Base-by-base conservation (phyloP, 1,140 invertebrate species). In the Lordiphosa collinella region DNA sequence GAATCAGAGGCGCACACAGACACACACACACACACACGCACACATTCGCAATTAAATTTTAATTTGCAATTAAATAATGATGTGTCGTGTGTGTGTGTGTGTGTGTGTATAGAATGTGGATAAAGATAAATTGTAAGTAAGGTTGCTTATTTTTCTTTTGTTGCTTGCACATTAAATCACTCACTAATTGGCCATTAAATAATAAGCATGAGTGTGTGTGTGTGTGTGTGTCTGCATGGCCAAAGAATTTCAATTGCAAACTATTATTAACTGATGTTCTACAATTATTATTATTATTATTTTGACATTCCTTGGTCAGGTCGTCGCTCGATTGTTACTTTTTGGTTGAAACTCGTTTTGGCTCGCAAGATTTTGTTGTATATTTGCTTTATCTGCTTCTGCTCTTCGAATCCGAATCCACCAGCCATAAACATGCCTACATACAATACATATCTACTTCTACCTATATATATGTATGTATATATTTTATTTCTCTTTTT, bases 141-240 rank as follows among this genome's bases (percentile, higher is more conserved):
- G 3, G 18, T 22, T 22, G 18, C 18, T 22, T 22, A 22, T 22
- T 61, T 12, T 41, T 32, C n/a, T 44, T 25, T 37, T 31, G 12
- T 59, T 40, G 11, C 6, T 35, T 41, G 34, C 18, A 10, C 40
- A 35, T 16, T 46, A 49, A 49, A 49, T 32, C 13, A 51, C 31
- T 11, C 32, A 52, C 67, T 78, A 78, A 78, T 78, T 78, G 63
- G 59, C 44, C 52, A 78, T 78, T 78, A 64, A 78, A 68, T 71
- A 61, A 78, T 78, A 72, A 68, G 52, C 56, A 78, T 49, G 37
- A 57, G 43, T 36, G 52, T 54, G 72, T 18, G 18, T 18, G 18
- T 18, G 18, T 18, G 18, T 18, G 18, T 18, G 18, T 4, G 18
- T 18, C 18, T 18, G 18, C 18, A 18, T 22, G 18, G 18, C 18